phyloP scores from a whole-genome alignment of 2,113 vertebrate genomes.

The Hydrochoerus hydrochaeris region DNA sequence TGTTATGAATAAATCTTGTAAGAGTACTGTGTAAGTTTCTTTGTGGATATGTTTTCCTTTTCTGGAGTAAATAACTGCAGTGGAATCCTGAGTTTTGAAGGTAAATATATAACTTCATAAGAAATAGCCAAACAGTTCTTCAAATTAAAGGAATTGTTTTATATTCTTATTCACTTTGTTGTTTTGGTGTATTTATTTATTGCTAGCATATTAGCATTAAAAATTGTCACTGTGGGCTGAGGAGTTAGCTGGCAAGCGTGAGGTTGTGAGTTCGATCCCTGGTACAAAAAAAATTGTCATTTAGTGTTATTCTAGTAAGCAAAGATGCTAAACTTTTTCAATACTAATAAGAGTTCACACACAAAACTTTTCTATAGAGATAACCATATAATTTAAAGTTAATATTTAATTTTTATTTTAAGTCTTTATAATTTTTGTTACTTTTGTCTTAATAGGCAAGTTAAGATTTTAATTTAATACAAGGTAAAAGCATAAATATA shows the following conservation, averaged over 20 bases:
- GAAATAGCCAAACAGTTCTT: neutral
- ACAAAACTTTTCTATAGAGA: neutral
- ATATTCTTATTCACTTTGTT: neutral
- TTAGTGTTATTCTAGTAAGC: neutral
- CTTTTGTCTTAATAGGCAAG: neutral
- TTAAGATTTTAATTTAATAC: neutral
- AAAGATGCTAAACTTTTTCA: neutral
- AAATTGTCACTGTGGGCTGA: no score
- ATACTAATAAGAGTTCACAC: neutral
- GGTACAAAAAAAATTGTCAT: neutral
- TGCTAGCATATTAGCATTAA: neutral
- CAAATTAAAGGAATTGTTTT: neutral
- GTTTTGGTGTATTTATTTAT: conserved; percentile 1
- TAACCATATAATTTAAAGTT: neutral
- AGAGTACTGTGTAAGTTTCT: neutral
- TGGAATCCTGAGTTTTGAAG: neutral
- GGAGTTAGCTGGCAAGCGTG: no score
- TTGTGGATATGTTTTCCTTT: neutral
- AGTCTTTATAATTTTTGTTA: neutral
- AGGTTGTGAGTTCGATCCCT: no score
- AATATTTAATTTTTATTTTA: neutral
- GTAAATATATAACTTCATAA: neutral
- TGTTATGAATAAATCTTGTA: neutral
- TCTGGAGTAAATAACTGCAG: neutral
- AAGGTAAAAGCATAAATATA: neutral